phyloP scores from a whole-genome alignment of 2,797 vertebrate genomes.

The Aphelocoma californica region DNA sequence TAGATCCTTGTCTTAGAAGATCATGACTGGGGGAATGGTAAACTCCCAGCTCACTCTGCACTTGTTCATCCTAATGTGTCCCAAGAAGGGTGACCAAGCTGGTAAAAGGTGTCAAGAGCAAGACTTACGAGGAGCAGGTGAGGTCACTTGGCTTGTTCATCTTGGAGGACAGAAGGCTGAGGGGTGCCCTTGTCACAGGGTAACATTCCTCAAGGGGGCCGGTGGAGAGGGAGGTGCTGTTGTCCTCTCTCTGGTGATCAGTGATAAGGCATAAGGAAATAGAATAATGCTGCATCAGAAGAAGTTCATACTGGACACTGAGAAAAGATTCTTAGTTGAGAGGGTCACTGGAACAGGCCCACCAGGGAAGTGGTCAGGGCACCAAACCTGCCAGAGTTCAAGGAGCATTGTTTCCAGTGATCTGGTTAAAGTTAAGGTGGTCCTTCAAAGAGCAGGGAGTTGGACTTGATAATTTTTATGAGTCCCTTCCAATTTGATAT shows the following conservation, averaged over 20 bases:
- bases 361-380: not conserved
- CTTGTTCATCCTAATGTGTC: not conserved
- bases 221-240: fast-evolving
- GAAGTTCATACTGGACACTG: not conserved
- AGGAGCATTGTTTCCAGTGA: fast-evolving
- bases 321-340: not conserved
- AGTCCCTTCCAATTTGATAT: not conserved
- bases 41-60: not conserved
- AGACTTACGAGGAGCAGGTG: not conserved
- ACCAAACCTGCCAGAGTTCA: not conserved
- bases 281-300: not conserved
- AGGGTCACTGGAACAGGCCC: not conserved
- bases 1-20: not conserved
- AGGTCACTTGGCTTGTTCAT: not conserved
- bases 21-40: not conserved
- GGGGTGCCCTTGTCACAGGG: not conserved
- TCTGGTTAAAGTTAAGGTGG: not conserved
- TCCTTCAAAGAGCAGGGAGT: not conserved
- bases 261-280: fast-evolving
- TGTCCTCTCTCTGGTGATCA: not conserved
- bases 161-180: not conserved
- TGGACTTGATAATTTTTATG: not conserved
- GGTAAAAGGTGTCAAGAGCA: not conserved
- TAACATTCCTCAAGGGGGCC: not conserved
- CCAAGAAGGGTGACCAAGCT: not conserved